Base-by-base conservation (phyloP, 1,140 invertebrate genomes). In the Gryllus bimaculatus region DNA sequence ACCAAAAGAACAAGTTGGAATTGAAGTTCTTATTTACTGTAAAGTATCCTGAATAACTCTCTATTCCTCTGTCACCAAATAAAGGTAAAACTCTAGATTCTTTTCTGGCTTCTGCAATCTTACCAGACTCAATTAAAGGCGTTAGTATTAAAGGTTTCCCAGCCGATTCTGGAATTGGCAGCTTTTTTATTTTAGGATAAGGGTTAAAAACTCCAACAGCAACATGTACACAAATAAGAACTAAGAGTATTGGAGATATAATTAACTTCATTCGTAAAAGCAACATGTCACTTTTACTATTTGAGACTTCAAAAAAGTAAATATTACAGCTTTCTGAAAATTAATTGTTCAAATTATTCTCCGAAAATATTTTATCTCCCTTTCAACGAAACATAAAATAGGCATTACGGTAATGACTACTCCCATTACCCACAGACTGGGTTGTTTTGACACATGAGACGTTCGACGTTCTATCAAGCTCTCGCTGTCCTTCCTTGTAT, bases 1-100 rank as follows among this genome's bases (percentile, higher is more conserved):
- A 94, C 93, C 93, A 94, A 85, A 94, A 94, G 84, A 93, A 94
- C 80, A 92, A 84, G 84, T 94, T 93, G 8, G 91, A 92, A 82
- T 90, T 87, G 81, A 86, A 90, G 4, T 84, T 83, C 84, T 90
- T 88, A 83, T 94, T 89, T 4, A 94, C 90, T 0, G 92, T 94
- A 13, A 94, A 87, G 82, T 90, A 93, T 18, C 92, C 93, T 66
- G 91, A 88, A 83, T 92, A 88, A 83, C 80, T 80, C 7, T 78
- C 77, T 13, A 80, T 49, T n/a, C 54, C 74, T n/a, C 49, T 73
- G 10, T 73, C 26, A 8, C 80, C 79, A 8, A 39, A 20, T 18
- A 81, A 74, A 13, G 75, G 74, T 8, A 76, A 80, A 12, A 85
- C 83, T 79, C 78, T 76, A 4, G 85, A 81, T 18, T 81, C 76